Percentiles rank a stretch among this genome's conserved stretches.
These are phyloP conservation scores for Caenorhabditis panamensis DNA, from an alignment of 2,888 invertebrate genomes.

Conservation along the genomic window DNA sequence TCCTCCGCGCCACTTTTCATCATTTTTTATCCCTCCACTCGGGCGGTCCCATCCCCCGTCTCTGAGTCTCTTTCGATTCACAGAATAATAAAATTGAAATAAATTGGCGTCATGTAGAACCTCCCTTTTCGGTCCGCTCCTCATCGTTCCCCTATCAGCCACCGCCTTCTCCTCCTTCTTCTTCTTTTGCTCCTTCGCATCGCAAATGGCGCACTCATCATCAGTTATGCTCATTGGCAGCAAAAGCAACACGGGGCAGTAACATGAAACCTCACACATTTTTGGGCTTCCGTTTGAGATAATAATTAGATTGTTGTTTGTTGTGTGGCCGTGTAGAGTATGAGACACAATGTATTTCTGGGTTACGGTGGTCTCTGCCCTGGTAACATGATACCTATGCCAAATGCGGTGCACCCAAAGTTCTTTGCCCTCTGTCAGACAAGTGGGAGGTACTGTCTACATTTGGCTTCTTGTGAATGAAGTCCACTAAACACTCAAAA, in stretches of 20 bases:
- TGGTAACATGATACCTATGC: not conserved
- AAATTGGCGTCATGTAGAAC: slow-evolving; percentile 35
- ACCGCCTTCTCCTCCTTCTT: not conserved
- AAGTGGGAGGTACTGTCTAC: too few relatives aligned
- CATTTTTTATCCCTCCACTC: slow-evolving; percentile 15
- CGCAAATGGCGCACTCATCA: not conserved
- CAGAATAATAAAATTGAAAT: slow-evolving; percentile 45
- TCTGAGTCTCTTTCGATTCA: not conserved
- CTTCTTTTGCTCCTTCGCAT: not conserved
- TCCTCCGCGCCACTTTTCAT: not conserved
- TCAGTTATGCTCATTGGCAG: slow-evolving; percentile 6
- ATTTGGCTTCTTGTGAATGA: too few relatives aligned
- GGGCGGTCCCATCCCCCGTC: not conserved
- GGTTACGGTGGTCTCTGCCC: not conserved
- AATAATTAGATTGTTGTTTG: slow-evolving; percentile 27
- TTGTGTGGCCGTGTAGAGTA: not conserved
- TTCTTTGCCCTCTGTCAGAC: too few relatives aligned
- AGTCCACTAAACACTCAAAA: too few relatives aligned
- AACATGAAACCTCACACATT: slow-evolving; percentile 16
- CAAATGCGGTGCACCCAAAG: not conserved
- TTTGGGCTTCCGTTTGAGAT: slow-evolving; percentile 9
- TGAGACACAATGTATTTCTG: not conserved
- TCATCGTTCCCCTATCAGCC: slow-evolving; percentile 5
- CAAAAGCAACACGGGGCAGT: not conserved
- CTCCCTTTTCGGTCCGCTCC: slow-evolving; percentile 7